Base-by-base conservation (phyloP, 2,888 invertebrate genomes). In the Heliconius ethilla region DNA sequence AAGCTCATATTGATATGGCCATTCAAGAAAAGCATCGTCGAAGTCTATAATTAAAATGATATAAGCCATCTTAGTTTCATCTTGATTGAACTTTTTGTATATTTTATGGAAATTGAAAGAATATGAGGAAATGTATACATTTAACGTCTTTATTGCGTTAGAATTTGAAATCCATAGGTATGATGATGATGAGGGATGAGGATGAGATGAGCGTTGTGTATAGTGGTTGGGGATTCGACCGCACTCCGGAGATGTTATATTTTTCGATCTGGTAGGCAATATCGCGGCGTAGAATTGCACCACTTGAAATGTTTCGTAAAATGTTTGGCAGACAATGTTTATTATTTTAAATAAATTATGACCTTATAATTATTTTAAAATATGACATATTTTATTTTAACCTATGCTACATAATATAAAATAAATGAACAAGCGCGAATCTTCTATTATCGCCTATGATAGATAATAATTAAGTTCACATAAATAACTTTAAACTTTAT, bases 61-160 rank as follows among this genome's bases (percentile, higher is more conserved):
- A 74, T 74, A 74, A 40, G 63, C 27, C 63, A n/a, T 63, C 25
- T 27, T 29, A 74, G 74, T 65, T 45, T 37, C 74, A 45, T 59
- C 15, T 65, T 45, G 74, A 74, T 74, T 74, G 11, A 63, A 65
- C 62, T 74, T 74, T 74, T 74, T 74, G 29, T 74, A 69, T 69
- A 13, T 63, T 63, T 27, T 62, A 63, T 74, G 62, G 55, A 74
- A 63, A 74, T 74, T 74, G 40, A 25, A 63, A 37, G 25, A 63
- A 62, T 63, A 74, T 63, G 27, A 63, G 63, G 63, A 74, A 74
- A 63, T 63, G 25, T 27, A 74, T 63, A 37, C 40, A 40, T 13
- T 5, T 40, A 13, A 25, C 13, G 22, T 13, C 25, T 13, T 69
- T 25, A 11, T 25, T 13, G 69, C 40, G 9, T 29, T 69, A 13